Evolutionary conservation across 2,797 vertebrate species (phyloP).

Genomic region (Aulostomus chinensis): DNA sequence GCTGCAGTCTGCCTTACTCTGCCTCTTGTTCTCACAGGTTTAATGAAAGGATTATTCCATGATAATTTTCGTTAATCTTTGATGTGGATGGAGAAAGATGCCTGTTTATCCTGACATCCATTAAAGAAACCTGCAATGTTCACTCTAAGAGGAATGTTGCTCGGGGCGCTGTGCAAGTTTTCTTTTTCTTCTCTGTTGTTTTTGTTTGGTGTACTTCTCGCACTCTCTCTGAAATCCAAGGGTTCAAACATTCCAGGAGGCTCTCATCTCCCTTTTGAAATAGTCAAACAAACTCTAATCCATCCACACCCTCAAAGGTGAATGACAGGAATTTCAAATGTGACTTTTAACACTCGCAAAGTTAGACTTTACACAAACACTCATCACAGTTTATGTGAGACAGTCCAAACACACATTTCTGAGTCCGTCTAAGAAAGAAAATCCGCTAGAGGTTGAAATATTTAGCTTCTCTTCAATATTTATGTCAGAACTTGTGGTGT

Average conservation of each 20-base stretch:
- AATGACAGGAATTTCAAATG: slow-evolving; percentile 38
- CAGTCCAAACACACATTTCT: slow-evolving; percentile 51
- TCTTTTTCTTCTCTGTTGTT: slow-evolving; percentile 23
- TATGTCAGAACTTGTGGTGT: slow-evolving; percentile 55
- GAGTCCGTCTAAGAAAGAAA: slow-evolving; percentile 33
- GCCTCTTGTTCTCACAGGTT: slow-evolving; percentile 60
- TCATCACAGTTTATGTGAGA: slow-evolving; percentile 32
- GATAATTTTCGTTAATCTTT: slow-evolving; percentile 55
- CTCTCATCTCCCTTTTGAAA: slow-evolving; percentile 27
- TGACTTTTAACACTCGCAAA: slow-evolving; percentile 19
- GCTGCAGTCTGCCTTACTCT: slow-evolving; percentile 25
- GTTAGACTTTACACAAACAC: slow-evolving; percentile 30
- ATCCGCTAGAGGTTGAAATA: slow-evolving; percentile 52
- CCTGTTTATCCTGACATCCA: slow-evolving; percentile 50
- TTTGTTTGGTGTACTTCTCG: slow-evolving; percentile 46
- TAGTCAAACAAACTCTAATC: slow-evolving; percentile 42
- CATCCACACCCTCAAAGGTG: slow-evolving; percentile 28
- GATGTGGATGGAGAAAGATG: slow-evolving; percentile 60
- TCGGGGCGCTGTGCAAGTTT: slow-evolving; percentile 41
- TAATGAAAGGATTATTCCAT: slow-evolving; percentile 50
- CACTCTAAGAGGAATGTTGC: slow-evolving; percentile 55
- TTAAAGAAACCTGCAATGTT: slow-evolving; percentile 52
- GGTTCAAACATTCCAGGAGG: slow-evolving; percentile 44
- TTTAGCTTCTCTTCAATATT: slow-evolving; percentile 65
- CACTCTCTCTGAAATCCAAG: slow-evolving; percentile 41